Evolutionary conservation across 2,888 invertebrate species (phyloP), one percentile per base, ranked within the genome.

Genomic region (Nymphalis c-album): DNA sequence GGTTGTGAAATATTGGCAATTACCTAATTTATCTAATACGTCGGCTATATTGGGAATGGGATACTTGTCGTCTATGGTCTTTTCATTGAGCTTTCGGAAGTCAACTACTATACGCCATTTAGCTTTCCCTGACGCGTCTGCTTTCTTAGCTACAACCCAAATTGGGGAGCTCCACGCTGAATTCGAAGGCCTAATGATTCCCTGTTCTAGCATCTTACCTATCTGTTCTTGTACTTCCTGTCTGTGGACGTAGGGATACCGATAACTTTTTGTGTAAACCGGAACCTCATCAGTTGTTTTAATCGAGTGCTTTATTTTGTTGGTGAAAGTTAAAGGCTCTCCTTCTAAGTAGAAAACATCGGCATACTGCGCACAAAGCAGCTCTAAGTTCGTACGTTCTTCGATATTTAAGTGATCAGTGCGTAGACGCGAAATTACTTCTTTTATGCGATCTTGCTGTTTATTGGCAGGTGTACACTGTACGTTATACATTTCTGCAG

Each of bases 361-460:
- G 22, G 22, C 22, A 22, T 22, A 22, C 22, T 22, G 22, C 22
- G 22, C 22, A 22, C 22, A 22, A 22, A 22, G 22, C 22, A 22
- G 22, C 31, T 31, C 31, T 31, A 5, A 69, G 46, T 80, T 77
- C 57, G 64, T 66, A 1, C 70, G 70, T 72, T 78, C 78, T 46
- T 80, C 79, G 0, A 60, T 47, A 31, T 79, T 78, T 17, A 80
- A 50, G 68, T 80, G 79, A 7, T 77, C 73, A 0, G 77, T 79
- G 7, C 79, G 75, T 7, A 80, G 60, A 0, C 76, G 75, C 17
- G 76, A 73, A 20, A 73, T 26, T 3, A 73, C 69, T 20, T 73
- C 63, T 5, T 51, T 62, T 47, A 50, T 63, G 13, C 77, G 76
- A 0, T 67, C 17, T 0, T 51, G 6, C 8, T 46, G 16, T 17